Base-by-base conservation (phyloP, 1,140 invertebrate species). In the Caenorhabditis brenneri region DNA sequence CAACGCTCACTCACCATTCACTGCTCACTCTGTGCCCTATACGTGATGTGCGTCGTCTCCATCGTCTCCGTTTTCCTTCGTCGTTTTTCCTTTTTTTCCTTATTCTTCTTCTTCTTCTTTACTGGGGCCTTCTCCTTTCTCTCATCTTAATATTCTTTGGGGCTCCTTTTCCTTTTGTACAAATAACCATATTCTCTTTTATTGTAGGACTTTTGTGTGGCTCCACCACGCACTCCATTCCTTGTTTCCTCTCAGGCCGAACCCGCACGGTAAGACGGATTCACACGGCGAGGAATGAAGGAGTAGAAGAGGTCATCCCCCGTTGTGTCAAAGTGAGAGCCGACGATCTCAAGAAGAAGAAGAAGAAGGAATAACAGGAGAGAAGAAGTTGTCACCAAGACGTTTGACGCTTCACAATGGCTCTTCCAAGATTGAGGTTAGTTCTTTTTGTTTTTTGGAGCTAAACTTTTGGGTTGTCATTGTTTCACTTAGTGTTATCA, bases 91-190 rank as follows among this genome's bases (percentile, higher is more conserved):
- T 29, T 51, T 29, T 79, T 79, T 51, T 80, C 42, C 65, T 36
- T 74, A 39, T 74, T 74, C 65, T 80, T 80, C 48, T 10, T 80
- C 24, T 33, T 24, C 39, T 12, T 42, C 12, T 42, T 42, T 42
- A 42, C 39, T 42, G 39, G 39, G 5, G 6, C 19, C 24, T 74
- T 39, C 33, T 65, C 58, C 24, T 65, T 74, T 19, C 65, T 74
- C 51, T 80, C 79, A 80, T 80, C 79, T 51, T 80, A 80, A 53
- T 80, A 51, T 55, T 53, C 12, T 80, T 53, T 65, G 29, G 24
- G 24, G 29, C 65, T 74, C 36, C 31, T 42, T n/a, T 19, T 36
- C 6, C 31, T 65, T 22, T 36, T 36, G 33, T 36, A n/a, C n/a
- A 12, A 46, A 6, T 51, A 4, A 16, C 4, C 27, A 6, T 51